Evolutionary conservation across 2,888 invertebrate species (phyloP).

Genomic region (Coleophora flavipennella): DNA sequence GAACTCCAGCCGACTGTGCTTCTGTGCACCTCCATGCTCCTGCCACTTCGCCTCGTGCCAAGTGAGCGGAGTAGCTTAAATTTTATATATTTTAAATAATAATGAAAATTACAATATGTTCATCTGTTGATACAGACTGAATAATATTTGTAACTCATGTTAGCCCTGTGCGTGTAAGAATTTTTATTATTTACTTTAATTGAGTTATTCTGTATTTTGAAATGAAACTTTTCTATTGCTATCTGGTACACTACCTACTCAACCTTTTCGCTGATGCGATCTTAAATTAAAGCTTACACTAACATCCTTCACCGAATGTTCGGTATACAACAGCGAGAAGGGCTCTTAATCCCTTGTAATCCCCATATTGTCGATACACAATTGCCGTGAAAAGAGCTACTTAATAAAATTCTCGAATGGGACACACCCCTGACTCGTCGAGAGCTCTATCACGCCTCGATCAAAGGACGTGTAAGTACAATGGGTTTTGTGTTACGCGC

Average conservation of each 20-base stretch:
- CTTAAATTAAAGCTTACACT: constrained; percentile 32
- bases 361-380: constrained; percentile 54
- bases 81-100: too few relatives aligned
- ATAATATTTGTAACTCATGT: too few relatives aligned
- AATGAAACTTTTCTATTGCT: too few relatives aligned
- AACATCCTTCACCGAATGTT: constrained; percentile 22
- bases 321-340: constrained; percentile 34
- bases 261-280: constrained; percentile 25
- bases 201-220: too few relatives aligned
- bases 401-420: constrained; percentile 29
- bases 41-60: too few relatives aligned
- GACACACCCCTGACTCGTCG: constrained; percentile 28
- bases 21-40: too few relatives aligned
- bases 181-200: too few relatives aligned
- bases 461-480: constrained; percentile 53
- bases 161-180: too few relatives aligned
- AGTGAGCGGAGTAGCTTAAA: too few relatives aligned
- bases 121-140: too few relatives aligned
- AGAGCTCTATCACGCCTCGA: constrained; percentile 46
- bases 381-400: constrained; percentile 66
- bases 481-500: constrained; percentile 51
- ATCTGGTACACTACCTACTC: constrained; percentile 15
- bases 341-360: constrained; percentile 47
- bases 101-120: too few relatives aligned
- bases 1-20: too few relatives aligned